phyloP scores from a whole-genome alignment of 1,140 invertebrate species.

The Leptinotarsa texana region DNA sequence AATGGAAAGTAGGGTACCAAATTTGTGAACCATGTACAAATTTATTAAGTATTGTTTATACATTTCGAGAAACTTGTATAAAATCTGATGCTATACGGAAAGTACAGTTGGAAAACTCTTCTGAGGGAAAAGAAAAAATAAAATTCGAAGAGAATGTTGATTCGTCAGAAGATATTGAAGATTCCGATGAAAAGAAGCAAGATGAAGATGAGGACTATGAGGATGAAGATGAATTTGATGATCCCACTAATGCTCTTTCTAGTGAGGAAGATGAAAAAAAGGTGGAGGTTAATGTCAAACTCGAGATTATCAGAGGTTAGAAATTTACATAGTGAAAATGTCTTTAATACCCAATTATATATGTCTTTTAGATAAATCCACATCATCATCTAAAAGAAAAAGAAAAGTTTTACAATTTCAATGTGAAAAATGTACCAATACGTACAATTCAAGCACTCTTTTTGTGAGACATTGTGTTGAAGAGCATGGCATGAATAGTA shows the following conservation, averaged over 20 bases:
- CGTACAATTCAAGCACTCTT: constrained; percentile 37
- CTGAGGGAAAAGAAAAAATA: constrained; percentile 5
- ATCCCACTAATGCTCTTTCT: neutral
- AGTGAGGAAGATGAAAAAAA: constrained; percentile 17
- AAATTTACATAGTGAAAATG: constrained; percentile 10
- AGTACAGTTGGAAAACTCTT: constrained; percentile 10
- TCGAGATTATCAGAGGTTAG: constrained; percentile 10
- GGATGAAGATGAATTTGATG: constrained; percentile 19
- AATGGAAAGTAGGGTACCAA: constrained; percentile 32
- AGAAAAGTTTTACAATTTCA: constrained; percentile 25
- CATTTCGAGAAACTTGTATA: constrained; percentile 36
- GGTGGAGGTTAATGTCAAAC: constrained; percentile 22
- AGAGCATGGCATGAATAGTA: constrained; percentile 56
- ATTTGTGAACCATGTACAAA: constrained; percentile 40
- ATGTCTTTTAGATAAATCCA: constrained; percentile 2
- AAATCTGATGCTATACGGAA: constrained; percentile 30
- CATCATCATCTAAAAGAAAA: constrained; percentile 22
- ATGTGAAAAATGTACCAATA: constrained; percentile 41
- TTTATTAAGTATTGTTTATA: constrained; percentile 37
- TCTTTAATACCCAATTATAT: neutral
- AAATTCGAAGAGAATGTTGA: constrained; percentile 23
- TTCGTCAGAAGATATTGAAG: constrained; percentile 17
- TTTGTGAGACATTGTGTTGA: constrained; percentile 55
- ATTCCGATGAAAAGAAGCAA: constrained; percentile 1
- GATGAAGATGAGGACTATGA: constrained; percentile 15